Conservation (phyloP, 23 tunicate genomes). For the Clavelina lepadiformis region DNA sequence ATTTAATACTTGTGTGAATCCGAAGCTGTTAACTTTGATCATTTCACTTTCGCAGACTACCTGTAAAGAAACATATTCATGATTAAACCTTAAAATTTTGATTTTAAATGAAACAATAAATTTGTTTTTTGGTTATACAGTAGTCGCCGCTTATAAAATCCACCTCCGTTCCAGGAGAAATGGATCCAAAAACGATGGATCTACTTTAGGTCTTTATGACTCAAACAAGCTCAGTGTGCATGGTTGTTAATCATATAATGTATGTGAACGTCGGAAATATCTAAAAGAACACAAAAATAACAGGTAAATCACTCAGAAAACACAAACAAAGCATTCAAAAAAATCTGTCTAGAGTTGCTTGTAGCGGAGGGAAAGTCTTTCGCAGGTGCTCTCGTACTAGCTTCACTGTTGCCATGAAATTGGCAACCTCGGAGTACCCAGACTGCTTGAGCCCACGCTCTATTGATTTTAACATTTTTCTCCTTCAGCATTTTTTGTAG, state of each 20-base stretch:
- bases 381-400: conserved; percentile 4
- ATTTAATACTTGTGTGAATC: too few relatives aligned
- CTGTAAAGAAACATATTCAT: too few relatives aligned
- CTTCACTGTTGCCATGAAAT: conserved; percentile 1
- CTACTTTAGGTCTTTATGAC: too few relatives aligned
- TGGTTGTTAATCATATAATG: conserved; percentile 12
- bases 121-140: too few relatives aligned
- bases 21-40: too few relatives aligned
- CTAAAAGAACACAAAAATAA: too few relatives aligned
- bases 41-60: too few relatives aligned
- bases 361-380: conserved; percentile 2
- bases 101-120: too few relatives aligned
- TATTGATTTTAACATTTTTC: conserved; percentile 5
- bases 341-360: conserved; percentile 8
- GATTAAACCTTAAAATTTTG: too few relatives aligned
- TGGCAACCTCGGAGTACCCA: background rate
- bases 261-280: conserved; percentile 3
- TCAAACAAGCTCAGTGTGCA: conserved; percentile 14
- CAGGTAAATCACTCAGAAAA: conserved; percentile 12
- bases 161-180: too few relatives aligned
- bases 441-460: conserved; percentile 11
- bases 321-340: background rate
- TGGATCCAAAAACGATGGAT: too few relatives aligned
- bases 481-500: conserved; percentile 10
- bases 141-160: too few relatives aligned